Evolutionary conservation across 2,888 invertebrate species (phyloP).

Genomic region (Mimachlamys varia): DNA sequence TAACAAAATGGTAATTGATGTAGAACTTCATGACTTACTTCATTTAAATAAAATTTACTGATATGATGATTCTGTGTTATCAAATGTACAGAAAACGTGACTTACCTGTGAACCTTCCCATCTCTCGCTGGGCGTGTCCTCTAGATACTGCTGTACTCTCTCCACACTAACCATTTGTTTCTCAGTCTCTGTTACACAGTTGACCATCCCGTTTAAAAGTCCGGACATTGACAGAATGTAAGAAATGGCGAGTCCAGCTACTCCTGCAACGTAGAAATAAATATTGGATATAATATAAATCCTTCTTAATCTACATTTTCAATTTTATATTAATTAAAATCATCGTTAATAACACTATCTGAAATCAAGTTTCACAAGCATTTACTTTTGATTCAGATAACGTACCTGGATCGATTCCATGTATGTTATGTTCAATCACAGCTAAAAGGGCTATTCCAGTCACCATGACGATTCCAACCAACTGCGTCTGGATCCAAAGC

Average conservation of each 20-base stretch:
- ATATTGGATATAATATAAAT: background rate
- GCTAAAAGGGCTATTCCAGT: background rate
- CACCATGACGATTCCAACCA: constrained; percentile 20
- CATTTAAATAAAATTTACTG: no score
- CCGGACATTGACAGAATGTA: constrained; percentile 95
- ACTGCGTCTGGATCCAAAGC: background rate
- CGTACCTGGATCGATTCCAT: background rate
- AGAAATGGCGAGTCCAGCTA: constrained; percentile 96
- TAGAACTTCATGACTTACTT: no score
- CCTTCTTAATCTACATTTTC: no score
- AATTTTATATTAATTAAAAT: no score
- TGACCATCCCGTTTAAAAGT: constrained; percentile 92
- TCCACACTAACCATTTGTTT: constrained; percentile 97
- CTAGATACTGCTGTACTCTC: constrained; percentile 92
- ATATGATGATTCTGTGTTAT: background rate
- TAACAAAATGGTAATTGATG: constrained; percentile 38
- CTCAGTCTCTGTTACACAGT: constrained; percentile 96
- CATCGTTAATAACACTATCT: no score
- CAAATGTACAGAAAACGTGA: no score
- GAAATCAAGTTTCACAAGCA: no score
- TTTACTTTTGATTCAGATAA: no score
- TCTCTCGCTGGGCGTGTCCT: constrained; percentile 81
- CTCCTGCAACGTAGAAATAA: constrained; percentile 83
- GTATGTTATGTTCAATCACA: background rate
- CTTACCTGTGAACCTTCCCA: constrained; percentile 64